These are phyloP conservation scores for Diachrysia chrysitis DNA, from an alignment of 2,888 invertebrate genomes.

Conservation along the genomic window DNA sequence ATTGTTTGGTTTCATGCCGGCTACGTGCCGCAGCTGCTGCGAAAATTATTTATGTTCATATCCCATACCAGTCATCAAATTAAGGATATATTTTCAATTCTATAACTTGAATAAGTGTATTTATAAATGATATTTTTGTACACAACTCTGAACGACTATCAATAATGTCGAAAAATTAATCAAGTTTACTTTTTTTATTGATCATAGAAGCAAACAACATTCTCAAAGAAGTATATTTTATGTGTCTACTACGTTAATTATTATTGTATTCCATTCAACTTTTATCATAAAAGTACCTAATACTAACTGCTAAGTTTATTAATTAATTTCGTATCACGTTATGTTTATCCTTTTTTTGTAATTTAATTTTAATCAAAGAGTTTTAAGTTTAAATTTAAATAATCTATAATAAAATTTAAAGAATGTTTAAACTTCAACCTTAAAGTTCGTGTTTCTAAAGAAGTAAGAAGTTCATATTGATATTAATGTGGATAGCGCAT, in stretches of 20 bases:
- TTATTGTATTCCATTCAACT: neutral
- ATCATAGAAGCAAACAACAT: too few relatives aligned
- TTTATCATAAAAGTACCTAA: neutral
- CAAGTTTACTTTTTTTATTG: too few relatives aligned
- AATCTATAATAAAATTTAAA: neutral
- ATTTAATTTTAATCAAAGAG: neutral
- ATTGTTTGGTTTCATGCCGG: conserved; percentile 23
- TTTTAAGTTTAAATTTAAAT: neutral
- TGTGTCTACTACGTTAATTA: neutral
- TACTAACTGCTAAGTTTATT: neutral
- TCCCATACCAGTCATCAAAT: conserved; percentile 15
- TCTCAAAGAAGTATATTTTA: neutral
- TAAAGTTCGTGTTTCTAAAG: neutral
- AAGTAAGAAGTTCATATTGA: conserved; percentile 4
- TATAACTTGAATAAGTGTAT: neutral
- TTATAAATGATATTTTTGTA: too few relatives aligned
- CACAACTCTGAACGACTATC: too few relatives aligned
- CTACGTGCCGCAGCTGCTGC: conserved; percentile 47
- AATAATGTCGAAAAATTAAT: too few relatives aligned
- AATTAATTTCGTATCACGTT: neutral
- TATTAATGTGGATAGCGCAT: neutral
- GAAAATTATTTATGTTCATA: conserved; percentile 13
- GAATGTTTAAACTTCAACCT: neutral
- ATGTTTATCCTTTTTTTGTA: neutral
- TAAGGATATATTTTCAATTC: neutral